These are phyloP conservation scores for Hafferia zeledoni DNA, from an alignment of 2,797 vertebrate genomes.

Conservation along the genomic window DNA sequence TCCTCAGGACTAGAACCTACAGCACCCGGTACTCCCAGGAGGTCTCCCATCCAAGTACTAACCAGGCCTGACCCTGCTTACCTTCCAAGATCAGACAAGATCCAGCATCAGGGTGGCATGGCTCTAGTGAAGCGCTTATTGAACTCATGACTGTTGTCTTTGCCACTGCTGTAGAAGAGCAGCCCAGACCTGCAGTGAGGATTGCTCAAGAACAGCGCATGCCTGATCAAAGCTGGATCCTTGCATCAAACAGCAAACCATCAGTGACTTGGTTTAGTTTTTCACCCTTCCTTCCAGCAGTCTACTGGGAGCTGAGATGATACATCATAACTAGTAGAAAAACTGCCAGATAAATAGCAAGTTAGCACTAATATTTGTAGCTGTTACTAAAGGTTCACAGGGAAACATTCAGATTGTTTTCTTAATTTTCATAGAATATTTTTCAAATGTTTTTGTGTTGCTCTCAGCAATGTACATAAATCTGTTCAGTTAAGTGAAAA, in stretches of 20 bases:
- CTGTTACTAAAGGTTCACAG: background rate
- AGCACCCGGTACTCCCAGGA: no score
- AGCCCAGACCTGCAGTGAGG: background rate
- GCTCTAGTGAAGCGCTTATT: background rate
- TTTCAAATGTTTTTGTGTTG: constrained; percentile 31
- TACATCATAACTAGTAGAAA: background rate
- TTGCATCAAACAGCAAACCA: background rate
- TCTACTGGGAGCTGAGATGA: background rate
- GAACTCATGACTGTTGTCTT: background rate
- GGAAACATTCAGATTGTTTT: background rate
- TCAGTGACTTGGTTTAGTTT: background rate
- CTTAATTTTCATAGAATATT: constrained; percentile 13
- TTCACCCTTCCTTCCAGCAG: background rate
- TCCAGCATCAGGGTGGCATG: no score
- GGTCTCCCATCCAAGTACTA: no score
- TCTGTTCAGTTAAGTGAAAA: background rate
- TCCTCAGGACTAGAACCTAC: no score
- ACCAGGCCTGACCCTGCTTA: no score
- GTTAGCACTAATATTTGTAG: constrained; percentile 4
- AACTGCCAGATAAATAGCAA: background rate
- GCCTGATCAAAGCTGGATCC: background rate
- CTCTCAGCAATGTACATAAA: background rate
- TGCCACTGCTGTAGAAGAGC: background rate
- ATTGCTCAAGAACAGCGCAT: background rate
- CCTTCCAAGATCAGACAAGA: no score